Conservation (phyloP, 2,888 invertebrate genomes). For the Glyphotaelius pellucidus region DNA sequence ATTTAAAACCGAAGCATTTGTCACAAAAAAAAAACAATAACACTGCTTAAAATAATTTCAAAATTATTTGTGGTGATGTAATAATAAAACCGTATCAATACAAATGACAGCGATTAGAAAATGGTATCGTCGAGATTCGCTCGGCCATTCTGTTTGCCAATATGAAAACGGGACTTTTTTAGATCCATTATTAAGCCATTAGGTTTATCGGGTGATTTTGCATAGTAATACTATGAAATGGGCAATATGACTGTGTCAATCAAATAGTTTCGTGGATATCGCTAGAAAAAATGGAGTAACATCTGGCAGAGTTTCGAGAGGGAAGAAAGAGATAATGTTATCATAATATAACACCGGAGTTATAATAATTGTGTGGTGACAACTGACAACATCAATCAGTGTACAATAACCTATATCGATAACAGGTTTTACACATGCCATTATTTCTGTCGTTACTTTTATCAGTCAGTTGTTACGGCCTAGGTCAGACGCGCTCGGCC, state of each 20-base stretch:
- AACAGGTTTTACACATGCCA: constrained; percentile 29
- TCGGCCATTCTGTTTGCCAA: not conserved
- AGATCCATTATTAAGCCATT: not conserved
- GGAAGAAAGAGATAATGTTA: not conserved
- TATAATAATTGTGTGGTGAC: constrained; percentile 8
- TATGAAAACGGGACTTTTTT: not conserved
- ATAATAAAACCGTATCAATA: not conserved
- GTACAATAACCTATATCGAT: constrained; percentile 14
- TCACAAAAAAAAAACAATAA: not conserved
- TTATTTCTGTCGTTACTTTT: not conserved
- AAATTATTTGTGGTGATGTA: not conserved
- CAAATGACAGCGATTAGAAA: not conserved
- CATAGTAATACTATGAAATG: not conserved
- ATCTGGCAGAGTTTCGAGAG: not conserved
- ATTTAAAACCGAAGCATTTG: not conserved
- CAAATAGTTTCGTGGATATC: not conserved
- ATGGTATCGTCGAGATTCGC: not conserved
- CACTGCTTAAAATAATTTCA: not conserved
- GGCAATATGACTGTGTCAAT: not conserved
- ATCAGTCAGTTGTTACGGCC: constrained; percentile 8
- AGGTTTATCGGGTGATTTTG: not conserved
- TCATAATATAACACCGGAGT: not conserved
- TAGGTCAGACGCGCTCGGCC: constrained; percentile 33
- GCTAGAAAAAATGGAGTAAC: not conserved
- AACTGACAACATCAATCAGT: not conserved